phyloP scores from a whole-genome alignment of 2,888 invertebrate species.

The Nomada lathburiana region DNA sequence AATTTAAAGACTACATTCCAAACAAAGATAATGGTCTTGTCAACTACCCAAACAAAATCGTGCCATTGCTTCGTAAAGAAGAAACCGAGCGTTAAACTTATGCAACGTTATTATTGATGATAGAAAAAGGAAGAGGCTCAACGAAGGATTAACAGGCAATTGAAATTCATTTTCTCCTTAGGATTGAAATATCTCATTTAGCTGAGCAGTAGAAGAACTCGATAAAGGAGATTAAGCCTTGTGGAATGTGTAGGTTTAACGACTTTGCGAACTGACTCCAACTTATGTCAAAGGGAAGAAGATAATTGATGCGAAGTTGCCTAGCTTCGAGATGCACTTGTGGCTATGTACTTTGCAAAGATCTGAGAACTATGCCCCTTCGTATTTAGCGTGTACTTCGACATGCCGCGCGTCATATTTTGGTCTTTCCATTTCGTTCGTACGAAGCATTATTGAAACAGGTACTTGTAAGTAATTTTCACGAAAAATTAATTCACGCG shows the following conservation, averaged over 20 bases:
- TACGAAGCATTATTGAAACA: too few species aligned
- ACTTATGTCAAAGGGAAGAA: conserved; percentile 16
- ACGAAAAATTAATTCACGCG: not conserved
- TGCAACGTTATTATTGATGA: not conserved
- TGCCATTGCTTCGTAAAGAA: too few species aligned
- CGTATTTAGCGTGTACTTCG: not conserved
- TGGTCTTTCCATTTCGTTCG: not conserved
- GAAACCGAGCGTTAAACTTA: too few species aligned
- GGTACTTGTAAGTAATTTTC: too few species aligned
- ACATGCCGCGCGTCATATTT: not conserved
- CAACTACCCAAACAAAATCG: too few species aligned
- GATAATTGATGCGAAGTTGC: conserved; percentile 32
- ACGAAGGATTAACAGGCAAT: not conserved
- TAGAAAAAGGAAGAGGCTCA: not conserved
- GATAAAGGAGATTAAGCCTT: conserved; percentile 26
- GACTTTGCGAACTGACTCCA: conserved; percentile 27
- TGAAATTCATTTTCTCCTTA: conserved; percentile 15
- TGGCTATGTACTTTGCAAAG: not conserved
- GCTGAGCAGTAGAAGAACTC: conserved; percentile 7
- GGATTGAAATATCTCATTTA: conserved; percentile 32
- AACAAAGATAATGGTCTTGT: too few species aligned
- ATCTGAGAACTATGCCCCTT: not conserved
- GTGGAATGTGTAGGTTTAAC: conserved; percentile 30
- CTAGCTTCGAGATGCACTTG: conserved; percentile 20
- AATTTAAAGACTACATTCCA: too few species aligned